These are phyloP conservation scores for Diarsia mendica DNA, from an alignment of 2,888 invertebrate genomes.

Conservation along the genomic window DNA sequence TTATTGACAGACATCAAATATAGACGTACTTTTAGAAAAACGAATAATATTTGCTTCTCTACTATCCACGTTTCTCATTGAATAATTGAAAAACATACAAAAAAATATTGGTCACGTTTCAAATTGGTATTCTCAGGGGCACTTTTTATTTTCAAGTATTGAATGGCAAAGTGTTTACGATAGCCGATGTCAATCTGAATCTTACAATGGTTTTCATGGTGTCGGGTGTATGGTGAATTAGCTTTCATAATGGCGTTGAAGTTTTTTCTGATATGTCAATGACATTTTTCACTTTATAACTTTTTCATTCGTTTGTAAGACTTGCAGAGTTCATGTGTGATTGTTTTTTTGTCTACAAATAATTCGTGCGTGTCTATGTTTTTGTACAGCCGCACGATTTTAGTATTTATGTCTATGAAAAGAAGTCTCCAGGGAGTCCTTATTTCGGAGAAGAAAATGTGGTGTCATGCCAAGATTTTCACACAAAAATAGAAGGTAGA, in stretches of 20 bases:
- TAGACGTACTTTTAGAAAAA: neutral
- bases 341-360: slow-evolving; percentile 35
- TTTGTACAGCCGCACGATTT: neutral
- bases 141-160: slow-evolving; percentile 60
- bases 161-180: slow-evolving; percentile 56
- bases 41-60: slow-evolving; percentile 17
- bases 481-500: neutral
- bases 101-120: slow-evolving; percentile 70
- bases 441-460: neutral
- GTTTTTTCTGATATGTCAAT: slow-evolving; percentile 75
- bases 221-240: slow-evolving; percentile 70
- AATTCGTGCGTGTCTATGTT: neutral
- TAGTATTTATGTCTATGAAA: neutral
- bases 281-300: slow-evolving; percentile 64
- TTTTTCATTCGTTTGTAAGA: slow-evolving; percentile 24
- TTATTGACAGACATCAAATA: slow-evolving; percentile 12
- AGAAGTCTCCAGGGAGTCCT: neutral
- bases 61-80: slow-evolving; percentile 39
- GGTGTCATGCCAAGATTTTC: neutral
- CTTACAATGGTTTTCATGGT: slow-evolving; percentile 47
- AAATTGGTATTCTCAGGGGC: slow-evolving; percentile 67
- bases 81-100: slow-evolving; percentile 37
- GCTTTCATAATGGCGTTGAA: slow-evolving; percentile 64
- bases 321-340: slow-evolving; percentile 9
- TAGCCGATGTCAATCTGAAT: slow-evolving; percentile 46